Percentiles rank a stretch among this genome's conserved stretches.
phyloP scores from a whole-genome alignment of 1,140 invertebrate species.

The Dreissena rostriformis region DNA sequence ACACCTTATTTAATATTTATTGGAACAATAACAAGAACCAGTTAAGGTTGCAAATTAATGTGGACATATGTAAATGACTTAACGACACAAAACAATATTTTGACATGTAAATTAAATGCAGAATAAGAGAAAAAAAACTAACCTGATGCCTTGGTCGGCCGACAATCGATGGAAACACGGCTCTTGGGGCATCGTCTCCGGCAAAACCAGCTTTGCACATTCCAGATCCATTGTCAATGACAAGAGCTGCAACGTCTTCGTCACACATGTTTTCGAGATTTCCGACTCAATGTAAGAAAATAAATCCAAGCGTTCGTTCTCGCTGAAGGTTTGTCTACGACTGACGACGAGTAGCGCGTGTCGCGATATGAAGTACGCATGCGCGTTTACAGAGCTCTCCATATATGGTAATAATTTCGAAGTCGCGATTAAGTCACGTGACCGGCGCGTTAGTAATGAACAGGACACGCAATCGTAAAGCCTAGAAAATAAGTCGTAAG shows the following conservation, averaged over 20 bases:
- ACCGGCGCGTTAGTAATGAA: too few relatives aligned
- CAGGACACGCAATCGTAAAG: too few relatives aligned
- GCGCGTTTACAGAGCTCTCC: constrained; percentile 41
- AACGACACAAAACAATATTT: too few relatives aligned
- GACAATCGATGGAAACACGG: constrained; percentile 94
- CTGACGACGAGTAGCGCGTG: too few relatives aligned
- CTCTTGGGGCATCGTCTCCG: constrained; percentile 93
- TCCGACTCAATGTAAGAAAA: background rate
- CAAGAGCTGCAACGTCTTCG: constrained; percentile 92
- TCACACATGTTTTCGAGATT: constrained; percentile 87
- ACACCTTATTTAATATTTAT: too few relatives aligned
- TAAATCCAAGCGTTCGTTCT: too few relatives aligned
- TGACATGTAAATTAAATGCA: too few relatives aligned
- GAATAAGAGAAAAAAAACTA: background rate
- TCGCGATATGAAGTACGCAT: constrained; percentile 15
- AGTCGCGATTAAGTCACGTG: background rate
- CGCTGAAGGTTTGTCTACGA: too few relatives aligned
- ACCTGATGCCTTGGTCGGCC: constrained; percentile 90
- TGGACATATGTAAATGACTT: too few relatives aligned
- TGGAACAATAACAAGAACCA: too few relatives aligned
- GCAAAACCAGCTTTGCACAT: constrained; percentile 97
- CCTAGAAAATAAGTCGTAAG: too few relatives aligned
- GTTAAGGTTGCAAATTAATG: too few relatives aligned
- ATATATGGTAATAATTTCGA: constrained; percentile 44
- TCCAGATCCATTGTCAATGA: constrained; percentile 94